These are phyloP conservation scores for Cephus spinipes DNA, from an alignment of 2,888 invertebrate genomes.

Conservation along the genomic window DNA sequence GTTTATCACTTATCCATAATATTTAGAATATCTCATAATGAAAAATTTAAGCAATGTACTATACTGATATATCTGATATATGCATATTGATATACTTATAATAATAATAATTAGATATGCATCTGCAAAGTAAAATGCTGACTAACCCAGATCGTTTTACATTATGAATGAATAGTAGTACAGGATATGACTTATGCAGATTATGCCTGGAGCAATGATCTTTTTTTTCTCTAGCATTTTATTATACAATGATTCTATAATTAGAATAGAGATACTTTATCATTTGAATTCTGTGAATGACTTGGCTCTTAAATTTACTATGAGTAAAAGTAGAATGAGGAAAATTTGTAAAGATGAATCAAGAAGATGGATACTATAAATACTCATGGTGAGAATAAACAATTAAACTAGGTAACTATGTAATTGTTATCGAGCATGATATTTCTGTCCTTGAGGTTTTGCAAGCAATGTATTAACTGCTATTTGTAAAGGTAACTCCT, in stretches of 20 bases:
- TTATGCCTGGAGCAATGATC: not conserved
- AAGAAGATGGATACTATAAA: not conserved
- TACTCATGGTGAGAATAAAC: not conserved
- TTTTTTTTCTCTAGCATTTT: not conserved
- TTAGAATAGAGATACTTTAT: not conserved
- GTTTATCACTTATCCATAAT: too few species aligned
- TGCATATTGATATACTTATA: too few species aligned
- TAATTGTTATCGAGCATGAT: not conserved
- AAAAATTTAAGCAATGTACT: not conserved
- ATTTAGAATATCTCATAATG: too few species aligned
- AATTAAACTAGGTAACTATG: not conserved
- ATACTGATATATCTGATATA: not conserved
- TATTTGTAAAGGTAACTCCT: not conserved
- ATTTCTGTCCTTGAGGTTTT: not conserved
- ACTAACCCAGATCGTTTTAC: not conserved
- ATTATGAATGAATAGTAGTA: not conserved
- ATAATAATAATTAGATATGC: not conserved
- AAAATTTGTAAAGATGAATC: not conserved
- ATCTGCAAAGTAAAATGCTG: not conserved
- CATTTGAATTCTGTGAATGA: not conserved
- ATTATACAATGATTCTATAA: not conserved
- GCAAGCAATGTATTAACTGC: not conserved
- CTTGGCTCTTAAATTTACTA: not conserved
- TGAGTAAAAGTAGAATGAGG: not conserved
- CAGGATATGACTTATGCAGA: not conserved